A percentile compares a stretch with the other conserved stretches of the same genome.
Conservation (phyloP, 2,797 vertebrate genomes). For the Oreonectes daqikongensis region DNA sequence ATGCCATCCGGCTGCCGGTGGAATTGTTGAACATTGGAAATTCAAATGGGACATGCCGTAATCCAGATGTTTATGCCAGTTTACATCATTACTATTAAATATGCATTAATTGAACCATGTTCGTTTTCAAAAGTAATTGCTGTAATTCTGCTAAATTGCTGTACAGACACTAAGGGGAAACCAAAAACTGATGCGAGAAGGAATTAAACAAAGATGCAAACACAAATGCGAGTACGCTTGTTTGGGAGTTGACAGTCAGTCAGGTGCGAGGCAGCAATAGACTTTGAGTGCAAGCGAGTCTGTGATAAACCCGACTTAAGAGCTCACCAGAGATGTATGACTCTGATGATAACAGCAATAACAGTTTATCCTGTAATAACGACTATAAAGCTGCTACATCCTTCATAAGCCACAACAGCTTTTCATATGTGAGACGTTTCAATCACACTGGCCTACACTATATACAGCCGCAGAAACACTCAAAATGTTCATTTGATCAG, state of each 20-base stretch:
- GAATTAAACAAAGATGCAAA: not conserved
- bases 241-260: not conserved
- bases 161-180: not conserved
- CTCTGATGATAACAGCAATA: not conserved
- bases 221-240: not conserved
- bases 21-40: not conserved
- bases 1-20: not conserved
- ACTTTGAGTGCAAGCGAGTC: not conserved
- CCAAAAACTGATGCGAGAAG: not conserved
- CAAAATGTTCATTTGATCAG: too few species aligned
- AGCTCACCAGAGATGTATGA: not conserved
- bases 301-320: not conserved
- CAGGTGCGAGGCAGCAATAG: not conserved
- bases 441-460: not conserved
- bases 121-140: not conserved
- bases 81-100: not conserved
- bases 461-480: too few species aligned
- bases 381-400: not conserved
- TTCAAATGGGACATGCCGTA: not conserved
- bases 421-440: not conserved
- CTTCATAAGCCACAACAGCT: not conserved
- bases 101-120: not conserved
- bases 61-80: not conserved
- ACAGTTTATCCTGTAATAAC: constrained; percentile 3
- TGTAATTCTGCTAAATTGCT: not conserved